Base-by-base conservation (phyloP, 2,113 vertebrate genomes). In the Anseranas semipalmata region DNA sequence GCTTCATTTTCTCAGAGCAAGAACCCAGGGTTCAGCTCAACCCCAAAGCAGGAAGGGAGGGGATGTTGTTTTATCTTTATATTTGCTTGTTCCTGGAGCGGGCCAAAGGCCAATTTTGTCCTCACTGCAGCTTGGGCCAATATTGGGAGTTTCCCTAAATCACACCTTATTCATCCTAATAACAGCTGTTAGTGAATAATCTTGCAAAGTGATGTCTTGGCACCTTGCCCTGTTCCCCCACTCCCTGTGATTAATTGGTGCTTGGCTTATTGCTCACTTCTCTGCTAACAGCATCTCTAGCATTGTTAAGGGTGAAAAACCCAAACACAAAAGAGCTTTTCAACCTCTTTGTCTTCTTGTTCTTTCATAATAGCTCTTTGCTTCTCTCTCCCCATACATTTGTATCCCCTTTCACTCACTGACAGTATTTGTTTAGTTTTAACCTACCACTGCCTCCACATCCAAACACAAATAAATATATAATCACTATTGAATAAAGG, bases 181-280 rank as follows among this genome's bases (percentile, higher is more conserved):
- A 78, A 71, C 71, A 92, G 77, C 58, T 83, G 37, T 70, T 94
- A 52, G 66, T 82, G 89, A 92, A 91, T 87, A 93, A 96, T 96
- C 95, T 85, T 95, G 71, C 71, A 87, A 95, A 96, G 94, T 94
- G 94, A 93, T 95, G 67, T 83, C 67, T 95, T 96, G 93, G 96
- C 91, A 87, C 25, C 46, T 87, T 70, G 86, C 84, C 93, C 55
- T 35, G 28, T 89, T 84, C 66, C 73, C 48, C 46, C 70, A 90
- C 58, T 68, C 90, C 66, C 58, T 87, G 52, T 92, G 93, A 93
- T 94, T 95, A 94, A 95, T 87, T 95, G 89, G 32, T 76, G 58
- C 84, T 95, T 95, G 71, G 88, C 50, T 87, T 76, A 67, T 74
- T 91, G 39, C 73, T 87, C 70, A 46, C 43, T 89, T 25, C 35